phyloP scores from a whole-genome alignment of 2,113 vertebrate genomes.

The Odocoileus virginianus region DNA sequence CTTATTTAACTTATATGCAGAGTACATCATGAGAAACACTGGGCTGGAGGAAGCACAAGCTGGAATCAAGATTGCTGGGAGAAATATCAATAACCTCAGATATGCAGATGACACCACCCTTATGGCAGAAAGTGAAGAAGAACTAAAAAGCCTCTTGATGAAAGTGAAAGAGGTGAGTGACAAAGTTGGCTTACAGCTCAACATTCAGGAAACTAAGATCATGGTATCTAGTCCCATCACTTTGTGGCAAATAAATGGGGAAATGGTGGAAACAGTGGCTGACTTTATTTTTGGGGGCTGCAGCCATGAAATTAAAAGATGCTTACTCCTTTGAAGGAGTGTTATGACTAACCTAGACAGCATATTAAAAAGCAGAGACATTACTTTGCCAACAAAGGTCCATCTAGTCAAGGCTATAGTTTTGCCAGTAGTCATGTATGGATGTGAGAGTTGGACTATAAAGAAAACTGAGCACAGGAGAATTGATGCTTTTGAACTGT shows the following conservation, averaged over 20 bases:
- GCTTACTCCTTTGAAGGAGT: neutral
- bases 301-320: neutral
- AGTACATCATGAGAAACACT: neutral
- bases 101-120: neutral
- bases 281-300: neutral
- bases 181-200: neutral
- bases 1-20: neutral
- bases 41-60: neutral
- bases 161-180: neutral
- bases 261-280: neutral
- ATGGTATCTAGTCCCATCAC: neutral
- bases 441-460: neutral
- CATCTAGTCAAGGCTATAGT: rapidly evolving
- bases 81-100: neutral
- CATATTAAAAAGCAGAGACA: neutral
- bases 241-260: neutral
- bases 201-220: neutral
- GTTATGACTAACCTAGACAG: neutral
- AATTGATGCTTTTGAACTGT: neutral
- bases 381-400: neutral
- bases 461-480: rapidly evolving
- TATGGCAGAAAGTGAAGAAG: neutral
- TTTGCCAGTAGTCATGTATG: neutral
- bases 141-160: neutral
- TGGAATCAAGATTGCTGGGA: neutral